Percentiles rank a stretch among this genome's conserved stretches.
Evolutionary conservation across 2,797 vertebrate species (phyloP).

Genomic region (Clarias fuscus): DNA sequence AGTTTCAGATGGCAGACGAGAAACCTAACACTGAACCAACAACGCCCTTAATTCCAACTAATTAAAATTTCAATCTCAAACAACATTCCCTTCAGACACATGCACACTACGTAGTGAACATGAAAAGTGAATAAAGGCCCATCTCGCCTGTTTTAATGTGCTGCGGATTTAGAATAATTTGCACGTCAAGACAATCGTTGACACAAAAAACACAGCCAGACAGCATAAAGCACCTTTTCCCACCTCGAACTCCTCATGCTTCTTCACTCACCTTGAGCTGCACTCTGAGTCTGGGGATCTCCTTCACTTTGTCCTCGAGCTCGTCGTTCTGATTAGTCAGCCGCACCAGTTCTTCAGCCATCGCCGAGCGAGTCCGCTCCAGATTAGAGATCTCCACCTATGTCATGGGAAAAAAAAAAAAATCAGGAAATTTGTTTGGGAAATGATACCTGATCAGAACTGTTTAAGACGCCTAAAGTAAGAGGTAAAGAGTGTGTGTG

Average conservation of each 20-base stretch:
- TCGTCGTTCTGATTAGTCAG: conserved; percentile 96
- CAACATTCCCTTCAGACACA: not conserved
- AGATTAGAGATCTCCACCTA: conserved; percentile 91
- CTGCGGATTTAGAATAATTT: not conserved
- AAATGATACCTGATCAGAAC: not conserved
- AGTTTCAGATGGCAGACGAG: too few relatives aligned
- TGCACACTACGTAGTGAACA: not conserved
- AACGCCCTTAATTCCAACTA: not conserved
- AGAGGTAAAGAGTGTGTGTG: not conserved
- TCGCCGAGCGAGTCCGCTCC: conserved; percentile 92
- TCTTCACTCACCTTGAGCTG: conserved; percentile 81
- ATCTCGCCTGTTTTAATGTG: not conserved
- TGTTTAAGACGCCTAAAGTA: not conserved
- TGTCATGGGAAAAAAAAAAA: not conserved
- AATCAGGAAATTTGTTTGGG: not conserved
- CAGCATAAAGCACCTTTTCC: not conserved
- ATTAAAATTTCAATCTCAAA: not conserved
- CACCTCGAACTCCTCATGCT: not conserved
- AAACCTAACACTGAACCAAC: too few relatives aligned
- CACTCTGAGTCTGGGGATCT: conserved; percentile 84
- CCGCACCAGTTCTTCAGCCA: conserved; percentile 93
- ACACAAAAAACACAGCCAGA: too few relatives aligned
- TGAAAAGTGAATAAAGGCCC: not conserved
- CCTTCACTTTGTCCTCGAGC: conserved; percentile 88
- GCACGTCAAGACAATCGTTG: too few relatives aligned